These are phyloP conservation scores for Mastacembelus armatus DNA, from an alignment of 2,797 vertebrate genomes.

Conservation along the genomic window DNA sequence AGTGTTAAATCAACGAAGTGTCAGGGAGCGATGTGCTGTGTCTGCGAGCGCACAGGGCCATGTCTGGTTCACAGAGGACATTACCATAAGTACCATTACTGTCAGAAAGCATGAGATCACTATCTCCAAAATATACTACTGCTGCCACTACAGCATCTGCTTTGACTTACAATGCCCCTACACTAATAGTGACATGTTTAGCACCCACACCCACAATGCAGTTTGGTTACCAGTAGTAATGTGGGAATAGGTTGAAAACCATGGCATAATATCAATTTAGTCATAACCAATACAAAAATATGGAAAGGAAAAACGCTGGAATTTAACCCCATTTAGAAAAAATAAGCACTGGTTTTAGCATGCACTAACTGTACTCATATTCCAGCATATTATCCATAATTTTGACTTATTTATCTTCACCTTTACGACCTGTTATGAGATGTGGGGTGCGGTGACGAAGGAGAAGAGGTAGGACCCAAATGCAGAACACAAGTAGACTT, in stretches of 20 bases:
- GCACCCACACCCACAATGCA: slow-evolving; percentile 45
- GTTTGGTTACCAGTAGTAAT: slow-evolving; percentile 52
- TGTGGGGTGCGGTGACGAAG: too few relatives aligned
- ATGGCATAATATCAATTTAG: slow-evolving; percentile 38
- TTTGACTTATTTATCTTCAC: too few relatives aligned
- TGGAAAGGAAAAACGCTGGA: not conserved
- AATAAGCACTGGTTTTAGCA: not conserved
- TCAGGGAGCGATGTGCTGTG: slow-evolving; percentile 50
- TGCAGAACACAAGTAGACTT: too few relatives aligned
- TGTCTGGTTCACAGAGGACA: slow-evolving; percentile 77
- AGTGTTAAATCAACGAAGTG: slow-evolving; percentile 69
- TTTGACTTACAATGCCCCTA: slow-evolving; percentile 65
- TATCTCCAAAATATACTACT: slow-evolving; percentile 71
- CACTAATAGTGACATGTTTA: slow-evolving; percentile 65
- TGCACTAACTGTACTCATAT: slow-evolving; percentile 1
- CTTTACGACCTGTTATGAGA: too few relatives aligned
- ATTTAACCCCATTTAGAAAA: slow-evolving; percentile 3
- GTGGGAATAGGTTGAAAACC: slow-evolving; percentile 49
- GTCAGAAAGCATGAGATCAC: slow-evolving; percentile 75
- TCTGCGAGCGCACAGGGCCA: slow-evolving; percentile 57
- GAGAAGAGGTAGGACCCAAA: too few relatives aligned
- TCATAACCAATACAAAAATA: slow-evolving; percentile 17
- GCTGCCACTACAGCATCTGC: slow-evolving; percentile 53
- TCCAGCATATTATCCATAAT: not conserved
- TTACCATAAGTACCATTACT: slow-evolving; percentile 80